phyloP scores from a whole-genome alignment of 2,888 invertebrate genomes.

The Drosophila anceps region DNA sequence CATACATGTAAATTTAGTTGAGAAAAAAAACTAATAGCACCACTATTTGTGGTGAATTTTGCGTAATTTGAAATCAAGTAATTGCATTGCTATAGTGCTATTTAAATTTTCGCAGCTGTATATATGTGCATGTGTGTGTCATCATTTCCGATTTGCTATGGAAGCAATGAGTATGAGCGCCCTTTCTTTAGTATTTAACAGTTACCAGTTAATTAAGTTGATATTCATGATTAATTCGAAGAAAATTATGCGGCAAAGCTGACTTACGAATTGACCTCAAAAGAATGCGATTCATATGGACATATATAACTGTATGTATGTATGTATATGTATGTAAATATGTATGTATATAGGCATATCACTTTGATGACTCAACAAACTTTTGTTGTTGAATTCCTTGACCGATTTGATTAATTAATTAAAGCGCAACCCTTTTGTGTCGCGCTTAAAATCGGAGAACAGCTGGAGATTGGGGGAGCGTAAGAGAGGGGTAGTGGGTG shows the following conservation, averaged over 20 bases:
- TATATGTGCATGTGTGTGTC: constrained; percentile 41
- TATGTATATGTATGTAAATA: not conserved
- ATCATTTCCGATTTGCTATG: constrained; percentile 63
- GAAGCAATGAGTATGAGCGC: not conserved
- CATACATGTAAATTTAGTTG: not conserved
- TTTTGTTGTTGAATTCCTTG: constrained; percentile 60
- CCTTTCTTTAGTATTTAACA: constrained; percentile 50
- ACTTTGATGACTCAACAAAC: constrained; percentile 42
- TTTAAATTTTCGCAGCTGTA: not conserved
- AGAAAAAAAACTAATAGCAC: not conserved
- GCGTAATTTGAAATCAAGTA: not conserved
- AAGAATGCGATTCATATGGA: constrained; percentile 35
- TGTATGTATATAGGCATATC: not conserved
- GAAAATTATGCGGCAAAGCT: constrained; percentile 55
- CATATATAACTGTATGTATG: not conserved
- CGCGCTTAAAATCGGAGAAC: constrained; percentile 27
- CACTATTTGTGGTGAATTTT: not conserved
- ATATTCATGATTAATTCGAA: constrained; percentile 74
- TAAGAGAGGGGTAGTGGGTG: not conserved
- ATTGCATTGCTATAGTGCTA: not conserved
- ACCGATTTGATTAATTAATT: constrained; percentile 81
- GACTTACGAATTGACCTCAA: constrained; percentile 68
- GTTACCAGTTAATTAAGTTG: constrained; percentile 75
- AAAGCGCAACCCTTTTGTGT: constrained; percentile 74
- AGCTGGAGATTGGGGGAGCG: not conserved